Evolutionary conservation across 2,113 vertebrate species (phyloP), one percentile per base, ranked within the genome.

Genomic region (Barnardius zonarius): DNA sequence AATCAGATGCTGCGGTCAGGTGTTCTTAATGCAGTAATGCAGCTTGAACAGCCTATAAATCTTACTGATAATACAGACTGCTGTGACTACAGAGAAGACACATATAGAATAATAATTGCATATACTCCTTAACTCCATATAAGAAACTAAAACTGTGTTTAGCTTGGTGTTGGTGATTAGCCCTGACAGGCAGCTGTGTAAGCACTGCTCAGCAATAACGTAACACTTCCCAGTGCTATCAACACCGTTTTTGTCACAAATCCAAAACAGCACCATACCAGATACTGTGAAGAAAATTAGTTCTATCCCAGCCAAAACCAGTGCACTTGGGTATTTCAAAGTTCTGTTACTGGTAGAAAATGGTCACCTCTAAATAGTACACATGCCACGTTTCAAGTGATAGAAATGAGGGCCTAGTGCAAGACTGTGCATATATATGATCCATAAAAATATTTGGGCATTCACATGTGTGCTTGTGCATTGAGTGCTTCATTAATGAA

Each of bases 401-500:
- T 35, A 54, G 20, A 72, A 87, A 63, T 75, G 43, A 88, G 63
- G 90, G n/a, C 24, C 30, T 77, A 25, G 59, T 79, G 69, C 30
- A 44, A 62, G 49, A 39, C 57, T 73, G 39, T 35, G 15, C 48
- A 43, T 87, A 17, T 87, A 39, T 75, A 63, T 61, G 66, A 46
- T 77, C 73, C 3, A 5, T 92, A 84, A 91, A 96, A 89, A 79
- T 82, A 68, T 57, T 89, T 82, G 35, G 20, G 39, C 0, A 0
- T 83, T 49, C 62, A 83, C 16, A 4, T 46, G 51, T 66, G 59
- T 75, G 81, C 80, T 86, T 85, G 20, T 64, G 82, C 82, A 80
- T 91, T 68, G 91, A 61, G 19, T 84, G 30, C 84, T 91, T 83
- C 31, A 63, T 86, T 94, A 88, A 86, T 91, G 77, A 91, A 54